Conservation (phyloP, 1,140 invertebrate species). For the Physella acuta region DNA sequence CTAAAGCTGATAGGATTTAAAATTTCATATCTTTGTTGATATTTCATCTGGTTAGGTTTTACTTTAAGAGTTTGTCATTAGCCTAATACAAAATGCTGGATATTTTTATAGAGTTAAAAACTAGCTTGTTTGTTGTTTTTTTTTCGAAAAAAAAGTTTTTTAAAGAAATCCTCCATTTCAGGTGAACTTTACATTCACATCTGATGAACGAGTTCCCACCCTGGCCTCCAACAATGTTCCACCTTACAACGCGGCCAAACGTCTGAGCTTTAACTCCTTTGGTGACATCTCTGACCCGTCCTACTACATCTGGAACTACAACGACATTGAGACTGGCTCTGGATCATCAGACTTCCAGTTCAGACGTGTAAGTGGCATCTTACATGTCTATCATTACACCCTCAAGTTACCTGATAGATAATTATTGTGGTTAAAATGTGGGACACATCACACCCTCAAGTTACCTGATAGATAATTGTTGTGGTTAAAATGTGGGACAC, state of each 20-base stretch:
- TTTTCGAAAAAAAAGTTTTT: not conserved
- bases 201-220: constrained; percentile 49
- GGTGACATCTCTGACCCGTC: constrained; percentile 46
- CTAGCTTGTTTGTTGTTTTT: not conserved
- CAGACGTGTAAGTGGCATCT: constrained; percentile 38
- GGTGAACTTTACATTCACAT: constrained; percentile 53
- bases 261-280: constrained; percentile 51
- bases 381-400: too few relatives aligned
- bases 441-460: too few relatives aligned
- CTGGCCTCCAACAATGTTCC: constrained; percentile 54
- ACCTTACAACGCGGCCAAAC: constrained; percentile 52
- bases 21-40: too few relatives aligned
- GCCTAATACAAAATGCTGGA: too few relatives aligned
- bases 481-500: too few relatives aligned
- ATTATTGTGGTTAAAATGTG: too few relatives aligned
- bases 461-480: too few relatives aligned
- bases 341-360: constrained; percentile 35
- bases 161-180: constrained; percentile 23
- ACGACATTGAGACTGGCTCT: constrained; percentile 36
- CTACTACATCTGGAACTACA: constrained; percentile 53
- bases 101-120: not conserved
- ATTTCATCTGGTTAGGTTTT: too few relatives aligned
- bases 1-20: too few relatives aligned
- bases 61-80: too few relatives aligned
- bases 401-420: too few relatives aligned